Evolutionary conservation across 2,113 vertebrate species (phyloP).

Genomic region (Chaetorhynchus papuensis): DNA sequence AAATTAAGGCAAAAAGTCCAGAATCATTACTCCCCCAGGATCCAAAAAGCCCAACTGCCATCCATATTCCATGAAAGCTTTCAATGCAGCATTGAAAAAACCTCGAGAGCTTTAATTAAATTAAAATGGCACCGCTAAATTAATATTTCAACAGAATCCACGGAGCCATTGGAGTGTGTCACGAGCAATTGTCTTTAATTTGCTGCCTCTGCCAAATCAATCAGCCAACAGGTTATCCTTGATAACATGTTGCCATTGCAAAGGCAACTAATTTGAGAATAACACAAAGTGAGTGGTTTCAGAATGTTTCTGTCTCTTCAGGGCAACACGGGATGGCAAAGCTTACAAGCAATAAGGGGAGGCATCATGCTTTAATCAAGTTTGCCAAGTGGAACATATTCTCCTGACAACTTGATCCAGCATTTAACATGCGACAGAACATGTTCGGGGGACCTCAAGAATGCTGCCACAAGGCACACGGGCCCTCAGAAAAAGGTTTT

Average conservation of each 20-base stretch:
- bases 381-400: conserved; percentile 37
- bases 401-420: neutral
- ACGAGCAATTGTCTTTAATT: conserved; percentile 58
- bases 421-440: neutral
- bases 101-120: conserved; percentile 34
- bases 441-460: neutral
- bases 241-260: conserved; percentile 10
- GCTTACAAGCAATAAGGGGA: neutral
- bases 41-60: neutral
- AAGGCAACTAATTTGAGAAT: conserved; percentile 40
- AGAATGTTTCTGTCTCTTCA: conserved; percentile 38
- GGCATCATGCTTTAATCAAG: conserved; percentile 4
- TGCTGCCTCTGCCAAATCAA: conserved; percentile 35
- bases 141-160: conserved; percentile 52
- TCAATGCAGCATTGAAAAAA: neutral
- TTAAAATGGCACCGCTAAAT: conserved; percentile 59
- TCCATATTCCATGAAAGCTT: conserved; percentile 21
- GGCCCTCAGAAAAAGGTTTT: neutral
- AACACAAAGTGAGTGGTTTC: conserved; percentile 43
- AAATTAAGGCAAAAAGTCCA: conserved; percentile 7
- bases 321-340: conserved; percentile 13
- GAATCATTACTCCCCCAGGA: conserved; percentile 29
- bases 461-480: neutral
- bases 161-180: conserved; percentile 21
- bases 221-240: conserved; percentile 34